Evolutionary conservation across 2,113 vertebrate genomes (phyloP).

Genomic region (Morone chrysops): DNA sequence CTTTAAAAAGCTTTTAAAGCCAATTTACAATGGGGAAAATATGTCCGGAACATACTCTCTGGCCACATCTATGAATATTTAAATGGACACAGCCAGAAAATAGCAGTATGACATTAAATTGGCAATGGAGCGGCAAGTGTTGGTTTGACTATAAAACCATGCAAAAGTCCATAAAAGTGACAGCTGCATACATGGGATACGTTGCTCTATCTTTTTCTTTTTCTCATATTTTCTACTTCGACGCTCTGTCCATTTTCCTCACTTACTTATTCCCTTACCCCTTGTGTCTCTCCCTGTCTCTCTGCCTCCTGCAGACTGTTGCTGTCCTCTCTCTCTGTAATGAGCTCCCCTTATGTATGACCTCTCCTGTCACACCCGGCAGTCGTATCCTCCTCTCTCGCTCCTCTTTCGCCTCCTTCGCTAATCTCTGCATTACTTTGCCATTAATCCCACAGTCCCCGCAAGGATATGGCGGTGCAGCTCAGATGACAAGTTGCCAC

Average conservation of each 20-base stretch:
- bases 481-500: constrained; percentile 51
- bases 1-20: background rate
- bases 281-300: constrained; percentile 20
- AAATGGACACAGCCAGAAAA: background rate
- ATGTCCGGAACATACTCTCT: background rate
- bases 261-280: constrained; percentile 16
- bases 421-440: constrained; percentile 77
- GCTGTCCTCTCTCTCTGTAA: constrained; percentile 61
- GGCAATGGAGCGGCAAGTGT: background rate
- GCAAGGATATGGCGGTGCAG: constrained; percentile 19
- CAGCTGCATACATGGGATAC: background rate
- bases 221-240: constrained; percentile 56
- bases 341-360: constrained; percentile 78
- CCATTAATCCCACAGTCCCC: constrained; percentile 75
- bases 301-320: constrained; percentile 34
- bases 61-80: background rate
- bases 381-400: constrained; percentile 58
- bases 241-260: constrained; percentile 48
- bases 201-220: constrained; percentile 1
- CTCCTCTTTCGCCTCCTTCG: constrained; percentile 55
- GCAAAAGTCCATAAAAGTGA: background rate
- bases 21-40: background rate
- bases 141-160: background rate
- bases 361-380: constrained; percentile 77
- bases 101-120: too few species aligned